Conservation (phyloP, 2,888 invertebrate species). For the Oligia fasciuncula region DNA sequence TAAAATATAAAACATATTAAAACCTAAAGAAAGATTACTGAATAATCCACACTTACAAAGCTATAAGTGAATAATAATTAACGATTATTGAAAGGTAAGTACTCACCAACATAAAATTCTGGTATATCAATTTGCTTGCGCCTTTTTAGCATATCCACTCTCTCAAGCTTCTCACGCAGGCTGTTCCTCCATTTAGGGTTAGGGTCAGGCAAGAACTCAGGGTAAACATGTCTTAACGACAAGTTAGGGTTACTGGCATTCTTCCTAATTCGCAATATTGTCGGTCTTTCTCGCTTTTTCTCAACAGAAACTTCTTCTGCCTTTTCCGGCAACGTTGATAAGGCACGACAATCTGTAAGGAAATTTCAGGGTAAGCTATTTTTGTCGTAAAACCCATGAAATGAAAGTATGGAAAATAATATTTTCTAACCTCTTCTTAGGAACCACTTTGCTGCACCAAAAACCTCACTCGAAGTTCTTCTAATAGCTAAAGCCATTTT, state of each 20-base stretch:
- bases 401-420: neutral
- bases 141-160: slow-evolving; percentile 97
- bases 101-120: slow-evolving; percentile 98
- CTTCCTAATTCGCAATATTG: slow-evolving; percentile 66
- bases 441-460: slow-evolving; percentile 81
- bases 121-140: slow-evolving; percentile 96
- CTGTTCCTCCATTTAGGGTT: slow-evolving; percentile 94
- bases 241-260: slow-evolving; percentile 79
- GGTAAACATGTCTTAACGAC: slow-evolving; percentile 93
- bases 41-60: neutral
- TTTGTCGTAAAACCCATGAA: neutral
- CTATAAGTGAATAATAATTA: neutral
- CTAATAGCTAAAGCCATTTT: slow-evolving; percentile 80
- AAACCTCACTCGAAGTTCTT: slow-evolving; percentile 72
- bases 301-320: slow-evolving; percentile 56
- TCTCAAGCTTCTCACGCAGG: slow-evolving; percentile 96
- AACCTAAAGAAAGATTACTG: neutral
- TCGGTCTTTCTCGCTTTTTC: slow-evolving; percentile 20
- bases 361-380: neutral
- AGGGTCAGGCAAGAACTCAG: slow-evolving; percentile 98
- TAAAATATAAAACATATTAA: neutral
- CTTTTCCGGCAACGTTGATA: slow-evolving; percentile 81
- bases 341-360: slow-evolving; percentile 77
- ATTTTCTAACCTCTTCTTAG: slow-evolving; percentile 82
- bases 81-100: neutral